A percentile compares a stretch with the other conserved stretches of the same genome.
These are phyloP conservation scores for Julus scandinavius DNA, from an alignment of 2,888 invertebrate genomes.

Conservation along the genomic window DNA sequence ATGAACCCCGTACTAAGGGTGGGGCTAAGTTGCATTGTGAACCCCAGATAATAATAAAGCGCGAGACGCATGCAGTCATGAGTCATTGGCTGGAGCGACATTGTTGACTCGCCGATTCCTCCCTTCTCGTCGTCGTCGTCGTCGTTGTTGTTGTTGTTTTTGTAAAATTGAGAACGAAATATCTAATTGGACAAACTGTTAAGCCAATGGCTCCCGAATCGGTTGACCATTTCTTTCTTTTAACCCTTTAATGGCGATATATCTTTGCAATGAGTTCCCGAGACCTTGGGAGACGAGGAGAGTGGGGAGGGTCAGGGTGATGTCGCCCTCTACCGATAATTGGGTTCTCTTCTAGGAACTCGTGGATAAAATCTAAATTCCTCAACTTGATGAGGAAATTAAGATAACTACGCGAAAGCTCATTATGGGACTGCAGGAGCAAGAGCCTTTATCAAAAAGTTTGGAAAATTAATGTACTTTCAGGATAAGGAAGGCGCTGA, in stretches of 20 bases:
- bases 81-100: slow-evolving; percentile 35
- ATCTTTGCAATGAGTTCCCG: not conserved
- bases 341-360: slow-evolving; percentile 8
- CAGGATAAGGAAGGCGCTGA: not conserved
- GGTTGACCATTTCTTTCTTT: not conserved
- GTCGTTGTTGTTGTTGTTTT: not conserved
- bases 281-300: not conserved
- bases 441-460: not conserved
- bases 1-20: not conserved
- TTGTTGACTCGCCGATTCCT: not conserved
- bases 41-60: slow-evolving; percentile 31
- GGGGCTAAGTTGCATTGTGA: slow-evolving; percentile 35
- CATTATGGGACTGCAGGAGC: not conserved
- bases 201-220: not conserved
- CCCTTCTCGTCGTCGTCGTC: not conserved
- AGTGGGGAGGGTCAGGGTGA: not conserved
- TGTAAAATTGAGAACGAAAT: not conserved
- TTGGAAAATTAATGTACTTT: not conserved
- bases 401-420: not conserved
- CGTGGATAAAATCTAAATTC: not conserved
- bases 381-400: not conserved
- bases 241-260: not conserved
- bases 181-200: not conserved
- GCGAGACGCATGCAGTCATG: not conserved
- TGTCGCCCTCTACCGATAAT: not conserved